Conservation (phyloP, 2,888 invertebrate species). For the Teleiodes luculella region DNA sequence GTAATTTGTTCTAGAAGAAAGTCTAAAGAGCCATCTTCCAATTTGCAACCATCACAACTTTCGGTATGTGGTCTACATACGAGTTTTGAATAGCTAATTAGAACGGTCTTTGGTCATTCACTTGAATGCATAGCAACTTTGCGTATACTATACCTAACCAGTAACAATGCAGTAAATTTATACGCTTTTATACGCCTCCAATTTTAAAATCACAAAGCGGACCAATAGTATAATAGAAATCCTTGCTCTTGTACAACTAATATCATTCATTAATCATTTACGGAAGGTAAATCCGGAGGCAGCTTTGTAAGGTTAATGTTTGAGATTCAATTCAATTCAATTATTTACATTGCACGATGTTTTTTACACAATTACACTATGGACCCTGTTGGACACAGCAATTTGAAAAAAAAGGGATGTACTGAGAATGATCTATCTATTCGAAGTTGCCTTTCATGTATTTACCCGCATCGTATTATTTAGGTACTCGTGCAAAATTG, state of each 20-base stretch:
- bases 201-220: slow-evolving; percentile 41
- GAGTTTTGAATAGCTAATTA: not conserved
- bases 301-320: not conserved
- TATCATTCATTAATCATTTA: slow-evolving; percentile 43
- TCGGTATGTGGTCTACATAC: not conserved
- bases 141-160: not conserved
- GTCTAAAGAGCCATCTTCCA: not conserved
- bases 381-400: too few relatives aligned
- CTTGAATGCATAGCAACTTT: not conserved
- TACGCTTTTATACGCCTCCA: slow-evolving; percentile 26
- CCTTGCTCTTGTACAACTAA: slow-evolving; percentile 24
- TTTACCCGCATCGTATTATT: too few relatives aligned
- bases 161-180: not conserved
- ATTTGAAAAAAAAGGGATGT: too few relatives aligned
- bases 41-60: not conserved
- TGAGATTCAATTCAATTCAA: not conserved
- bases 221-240: slow-evolving; percentile 23
- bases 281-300: not conserved
- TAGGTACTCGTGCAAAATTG: too few relatives aligned
- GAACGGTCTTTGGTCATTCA: not conserved
- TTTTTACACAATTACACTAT: too few relatives aligned
- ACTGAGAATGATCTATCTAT: too few relatives aligned
- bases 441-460: too few relatives aligned
- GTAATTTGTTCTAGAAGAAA: not conserved
- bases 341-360: too few relatives aligned